Evolutionary conservation across 1,140 invertebrate species (phyloP).

Genomic region (Apis dorsata): DNA sequence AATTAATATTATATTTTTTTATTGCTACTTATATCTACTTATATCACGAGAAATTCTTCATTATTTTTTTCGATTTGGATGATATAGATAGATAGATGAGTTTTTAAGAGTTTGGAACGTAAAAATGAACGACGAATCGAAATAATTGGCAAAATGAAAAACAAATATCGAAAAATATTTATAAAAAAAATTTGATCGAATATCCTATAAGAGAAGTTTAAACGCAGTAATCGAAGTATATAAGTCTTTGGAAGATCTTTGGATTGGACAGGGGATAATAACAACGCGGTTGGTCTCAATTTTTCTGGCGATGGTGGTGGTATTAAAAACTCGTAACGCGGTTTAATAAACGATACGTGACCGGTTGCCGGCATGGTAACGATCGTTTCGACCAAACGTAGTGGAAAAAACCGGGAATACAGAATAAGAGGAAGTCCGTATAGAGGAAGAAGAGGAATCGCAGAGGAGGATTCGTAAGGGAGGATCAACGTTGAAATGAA

Average conservation of each 20-base stretch:
- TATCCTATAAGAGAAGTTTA: background rate
- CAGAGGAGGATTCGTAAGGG: conserved; percentile 16
- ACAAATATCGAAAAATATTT: too few species aligned
- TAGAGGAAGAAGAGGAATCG: conserved; percentile 7
- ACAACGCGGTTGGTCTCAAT: background rate
- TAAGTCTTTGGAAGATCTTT: background rate
- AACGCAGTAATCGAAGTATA: background rate
- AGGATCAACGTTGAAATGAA: background rate
- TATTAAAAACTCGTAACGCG: conserved; percentile 37
- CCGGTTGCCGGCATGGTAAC: conserved; percentile 4
- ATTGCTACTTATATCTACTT: too few species aligned
- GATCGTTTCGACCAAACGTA: conserved; percentile 1
- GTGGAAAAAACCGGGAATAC: conserved; percentile 46
- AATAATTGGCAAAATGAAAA: too few species aligned
- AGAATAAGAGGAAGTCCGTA: conserved; percentile 21
- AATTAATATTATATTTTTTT: too few species aligned
- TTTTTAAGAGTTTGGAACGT: too few species aligned
- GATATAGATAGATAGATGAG: too few species aligned
- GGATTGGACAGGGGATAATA: background rate
- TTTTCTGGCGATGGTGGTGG: background rate
- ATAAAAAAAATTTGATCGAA: background rate
- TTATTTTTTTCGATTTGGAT: too few species aligned
- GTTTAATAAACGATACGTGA: conserved; percentile 40
- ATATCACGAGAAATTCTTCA: too few species aligned
- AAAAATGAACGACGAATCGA: too few species aligned